Percentiles rank a stretch among this genome's conserved stretches.
These are phyloP conservation scores for Acanthopagrus latus DNA, from an alignment of 2,797 vertebrate genomes.

Conservation along the genomic window DNA sequence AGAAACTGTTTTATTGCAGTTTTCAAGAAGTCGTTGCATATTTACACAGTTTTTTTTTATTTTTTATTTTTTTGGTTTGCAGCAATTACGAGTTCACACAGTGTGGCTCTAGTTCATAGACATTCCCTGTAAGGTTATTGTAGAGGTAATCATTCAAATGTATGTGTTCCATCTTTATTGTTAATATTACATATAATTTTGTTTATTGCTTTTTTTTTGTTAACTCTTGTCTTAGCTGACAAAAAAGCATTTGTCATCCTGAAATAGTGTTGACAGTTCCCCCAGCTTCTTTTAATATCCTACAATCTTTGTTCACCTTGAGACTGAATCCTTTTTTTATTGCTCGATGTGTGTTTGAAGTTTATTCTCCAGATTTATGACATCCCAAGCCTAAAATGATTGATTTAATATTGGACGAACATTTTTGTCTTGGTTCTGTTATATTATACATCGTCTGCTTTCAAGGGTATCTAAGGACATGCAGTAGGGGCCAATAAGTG, in stretches of 20 bases:
- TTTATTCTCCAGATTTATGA: background rate
- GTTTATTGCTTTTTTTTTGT: background rate
- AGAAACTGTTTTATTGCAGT: background rate
- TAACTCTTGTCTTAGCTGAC: background rate
- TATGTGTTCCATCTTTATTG: background rate
- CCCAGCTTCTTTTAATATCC: background rate
- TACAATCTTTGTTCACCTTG: background rate
- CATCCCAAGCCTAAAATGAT: background rate
- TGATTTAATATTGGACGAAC: background rate
- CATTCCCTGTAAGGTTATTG: background rate
- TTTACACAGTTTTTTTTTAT: background rate
- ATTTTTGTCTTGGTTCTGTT: background rate
- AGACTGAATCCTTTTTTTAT: background rate
- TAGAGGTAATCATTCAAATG: background rate
- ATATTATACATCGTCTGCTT: background rate
- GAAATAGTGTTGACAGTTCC: background rate
- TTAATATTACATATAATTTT: background rate
- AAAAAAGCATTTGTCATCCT: background rate
- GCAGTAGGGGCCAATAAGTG: background rate
- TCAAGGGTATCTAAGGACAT: background rate
- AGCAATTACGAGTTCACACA: background rate
- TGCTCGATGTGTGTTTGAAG: background rate
- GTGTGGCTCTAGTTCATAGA: background rate
- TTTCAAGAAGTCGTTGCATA: background rate
- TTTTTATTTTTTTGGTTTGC: background rate